These are phyloP conservation scores for Chaetops frenatus DNA, from an alignment of 2,113 vertebrate species.

Conservation along the genomic window DNA sequence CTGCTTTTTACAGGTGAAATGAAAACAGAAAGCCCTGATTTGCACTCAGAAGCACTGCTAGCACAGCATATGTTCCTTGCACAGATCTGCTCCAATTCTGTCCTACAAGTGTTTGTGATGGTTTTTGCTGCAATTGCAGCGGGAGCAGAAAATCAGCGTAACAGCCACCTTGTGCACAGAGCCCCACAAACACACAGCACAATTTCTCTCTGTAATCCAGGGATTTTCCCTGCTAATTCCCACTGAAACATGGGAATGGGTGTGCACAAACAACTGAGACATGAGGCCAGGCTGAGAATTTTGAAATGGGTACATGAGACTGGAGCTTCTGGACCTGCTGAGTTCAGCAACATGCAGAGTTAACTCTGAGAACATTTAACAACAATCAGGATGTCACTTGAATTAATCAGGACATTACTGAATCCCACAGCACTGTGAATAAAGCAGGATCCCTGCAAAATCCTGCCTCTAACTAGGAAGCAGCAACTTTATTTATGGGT, in stretches of 20 bases:
- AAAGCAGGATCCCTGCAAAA: neutral
- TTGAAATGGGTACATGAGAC: rapidly evolving
- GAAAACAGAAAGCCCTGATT: neutral
- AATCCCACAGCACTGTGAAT: neutral
- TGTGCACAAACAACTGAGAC: neutral
- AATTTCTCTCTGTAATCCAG: neutral
- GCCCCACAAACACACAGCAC: neutral
- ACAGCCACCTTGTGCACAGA: neutral
- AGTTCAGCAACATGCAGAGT: neutral
- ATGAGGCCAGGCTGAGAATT: neutral
- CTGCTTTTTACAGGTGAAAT: neutral
- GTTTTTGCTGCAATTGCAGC: neutral
- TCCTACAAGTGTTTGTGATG: neutral
- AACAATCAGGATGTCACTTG: neutral
- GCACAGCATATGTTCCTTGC: neutral
- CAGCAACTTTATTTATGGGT: neutral
- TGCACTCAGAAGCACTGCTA: neutral
- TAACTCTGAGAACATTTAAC: neutral
- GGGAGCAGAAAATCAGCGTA: neutral
- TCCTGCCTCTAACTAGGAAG: neutral
- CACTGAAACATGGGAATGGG: neutral
- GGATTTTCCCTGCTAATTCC: neutral
- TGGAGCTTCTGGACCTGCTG: neutral
- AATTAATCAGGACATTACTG: neutral
- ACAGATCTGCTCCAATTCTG: neutral